A percentile compares a stretch with the other conserved stretches of the same genome.
Evolutionary conservation across 2,888 invertebrate species (phyloP).

Genomic region (Coremacera marginata): DNA sequence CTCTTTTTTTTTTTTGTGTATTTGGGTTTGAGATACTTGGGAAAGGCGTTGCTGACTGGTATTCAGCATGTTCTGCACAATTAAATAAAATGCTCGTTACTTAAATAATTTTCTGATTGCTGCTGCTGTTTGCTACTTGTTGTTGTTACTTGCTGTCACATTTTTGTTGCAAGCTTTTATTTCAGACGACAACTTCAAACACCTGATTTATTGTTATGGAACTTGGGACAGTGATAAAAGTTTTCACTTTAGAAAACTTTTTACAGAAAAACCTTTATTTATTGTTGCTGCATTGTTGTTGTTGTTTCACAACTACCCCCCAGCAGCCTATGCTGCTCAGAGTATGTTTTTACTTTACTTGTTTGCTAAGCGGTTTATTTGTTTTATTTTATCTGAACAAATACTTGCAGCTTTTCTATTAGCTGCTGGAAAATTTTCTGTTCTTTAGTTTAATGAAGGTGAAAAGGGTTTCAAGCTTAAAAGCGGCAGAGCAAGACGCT

Average conservation of each 20-base stretch:
- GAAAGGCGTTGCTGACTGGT: neutral
- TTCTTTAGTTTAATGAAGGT: neutral
- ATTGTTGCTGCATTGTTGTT: neutral
- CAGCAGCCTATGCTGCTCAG: too few species aligned
- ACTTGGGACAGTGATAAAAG: neutral
- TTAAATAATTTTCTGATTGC: neutral
- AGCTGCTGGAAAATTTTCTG: too few species aligned
- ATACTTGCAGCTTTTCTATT: too few species aligned
- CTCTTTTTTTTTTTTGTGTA: neutral
- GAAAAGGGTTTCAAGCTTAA: neutral
- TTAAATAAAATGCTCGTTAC: slow-evolving; percentile 1
- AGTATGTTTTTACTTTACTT: neutral
- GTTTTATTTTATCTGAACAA: too few species aligned
- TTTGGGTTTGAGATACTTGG: neutral
- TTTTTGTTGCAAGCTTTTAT: neutral
- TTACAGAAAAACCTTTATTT: neutral
- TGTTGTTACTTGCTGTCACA: neutral
- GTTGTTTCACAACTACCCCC: neutral
- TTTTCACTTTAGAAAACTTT: slow-evolving; percentile 14
- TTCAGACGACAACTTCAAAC: neutral
- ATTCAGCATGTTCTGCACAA: neutral
- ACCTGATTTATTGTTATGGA: slow-evolving; percentile 7
- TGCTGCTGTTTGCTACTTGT: neutral
- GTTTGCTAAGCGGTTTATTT: neutral
- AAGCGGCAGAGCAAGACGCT: neutral